A percentile compares a stretch with the other conserved stretches of the same genome.
Evolutionary conservation across 2,888 invertebrate genomes (phyloP).

Genomic region (Drosophila limbata): DNA sequence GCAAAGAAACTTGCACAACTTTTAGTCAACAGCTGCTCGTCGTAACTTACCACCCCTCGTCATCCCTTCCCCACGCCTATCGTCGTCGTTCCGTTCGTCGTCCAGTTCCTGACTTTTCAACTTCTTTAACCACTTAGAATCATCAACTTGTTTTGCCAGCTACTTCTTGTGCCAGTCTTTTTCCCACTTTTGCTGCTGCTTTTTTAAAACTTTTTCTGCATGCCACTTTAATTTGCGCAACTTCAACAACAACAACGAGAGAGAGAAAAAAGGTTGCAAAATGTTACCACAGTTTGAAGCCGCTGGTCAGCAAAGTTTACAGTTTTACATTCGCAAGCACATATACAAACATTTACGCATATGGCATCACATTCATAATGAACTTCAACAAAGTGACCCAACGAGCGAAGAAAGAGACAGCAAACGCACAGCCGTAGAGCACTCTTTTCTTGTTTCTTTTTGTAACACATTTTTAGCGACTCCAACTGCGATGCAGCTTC

Average conservation of each 20-base stretch:
- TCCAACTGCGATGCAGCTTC: background rate
- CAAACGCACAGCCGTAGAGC: slow-evolving; percentile 36
- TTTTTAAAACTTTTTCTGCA: slow-evolving; percentile 52
- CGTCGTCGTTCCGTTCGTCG: slow-evolving; percentile 7
- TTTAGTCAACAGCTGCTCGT: slow-evolving; percentile 67
- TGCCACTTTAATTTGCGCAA: slow-evolving; percentile 70
- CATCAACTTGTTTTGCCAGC: slow-evolving; percentile 74
- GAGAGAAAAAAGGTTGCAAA: slow-evolving; percentile 20
- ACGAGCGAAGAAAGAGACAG: slow-evolving; percentile 13
- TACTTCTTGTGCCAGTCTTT: slow-evolving; percentile 42
- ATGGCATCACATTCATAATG: slow-evolving; percentile 55
- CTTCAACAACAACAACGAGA: slow-evolving; percentile 22
- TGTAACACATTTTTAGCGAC: slow-evolving; percentile 45
- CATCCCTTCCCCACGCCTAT: background rate
- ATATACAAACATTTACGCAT: slow-evolving; percentile 20
- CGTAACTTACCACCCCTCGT: slow-evolving; percentile 20
- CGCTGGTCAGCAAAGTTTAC: slow-evolving; percentile 42
- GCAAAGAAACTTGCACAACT: slow-evolving; percentile 55
- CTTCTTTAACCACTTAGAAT: slow-evolving; percentile 79
- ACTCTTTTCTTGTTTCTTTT: slow-evolving; percentile 15
- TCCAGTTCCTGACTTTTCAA: slow-evolving; percentile 75
- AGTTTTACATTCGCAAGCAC: slow-evolving; percentile 32
- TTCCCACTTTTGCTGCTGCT: slow-evolving; percentile 13
- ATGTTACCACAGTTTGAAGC: slow-evolving; percentile 35
- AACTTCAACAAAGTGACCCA: slow-evolving; percentile 46